Percentiles rank a stretch among this genome's conserved stretches.
Evolutionary conservation across 2,888 invertebrate genomes (phyloP).

Genomic region (Sinelater perroti): DNA sequence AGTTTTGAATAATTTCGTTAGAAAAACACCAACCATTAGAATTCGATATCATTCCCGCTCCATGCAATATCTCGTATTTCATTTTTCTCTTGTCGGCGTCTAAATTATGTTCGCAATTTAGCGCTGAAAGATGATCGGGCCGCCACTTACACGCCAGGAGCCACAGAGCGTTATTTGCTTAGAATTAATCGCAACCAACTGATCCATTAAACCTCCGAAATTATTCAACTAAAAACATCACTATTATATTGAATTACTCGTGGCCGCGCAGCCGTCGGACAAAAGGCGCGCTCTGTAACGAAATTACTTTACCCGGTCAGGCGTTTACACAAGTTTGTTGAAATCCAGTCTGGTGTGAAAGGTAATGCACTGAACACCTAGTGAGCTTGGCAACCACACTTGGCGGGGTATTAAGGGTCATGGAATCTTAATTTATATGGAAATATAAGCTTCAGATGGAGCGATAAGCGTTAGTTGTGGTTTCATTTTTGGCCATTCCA

Average conservation of each 20-base stretch:
- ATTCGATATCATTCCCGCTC: too few species aligned
- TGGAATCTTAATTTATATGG: not conserved
- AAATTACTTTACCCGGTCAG: constrained; percentile 31
- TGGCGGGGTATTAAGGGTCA: constrained; percentile 3
- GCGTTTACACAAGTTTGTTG: constrained; percentile 28
- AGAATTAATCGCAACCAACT: not conserved
- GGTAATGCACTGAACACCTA: constrained; percentile 17
- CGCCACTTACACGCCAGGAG: too few species aligned
- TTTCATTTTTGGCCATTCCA: too few species aligned
- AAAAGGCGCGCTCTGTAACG: constrained; percentile 21
- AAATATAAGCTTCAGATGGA: not conserved
- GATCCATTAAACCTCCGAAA: constrained; percentile 21
- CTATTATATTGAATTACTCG: constrained; percentile 21
- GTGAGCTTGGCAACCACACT: too few species aligned
- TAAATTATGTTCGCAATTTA: too few species aligned
- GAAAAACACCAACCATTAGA: too few species aligned
- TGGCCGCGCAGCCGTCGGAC: constrained; percentile 16
- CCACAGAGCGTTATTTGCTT: too few species aligned
- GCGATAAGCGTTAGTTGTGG: too few species aligned
- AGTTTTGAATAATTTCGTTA: too few species aligned
- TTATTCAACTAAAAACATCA: constrained; percentile 20
- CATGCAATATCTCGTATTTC: too few species aligned
- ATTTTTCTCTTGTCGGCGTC: too few species aligned
- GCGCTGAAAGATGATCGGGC: too few species aligned
- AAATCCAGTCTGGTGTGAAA: constrained; percentile 26